Evolutionary conservation across 1,140 invertebrate genomes (phyloP).

Genomic region (Drosophila equinoxialis): DNA sequence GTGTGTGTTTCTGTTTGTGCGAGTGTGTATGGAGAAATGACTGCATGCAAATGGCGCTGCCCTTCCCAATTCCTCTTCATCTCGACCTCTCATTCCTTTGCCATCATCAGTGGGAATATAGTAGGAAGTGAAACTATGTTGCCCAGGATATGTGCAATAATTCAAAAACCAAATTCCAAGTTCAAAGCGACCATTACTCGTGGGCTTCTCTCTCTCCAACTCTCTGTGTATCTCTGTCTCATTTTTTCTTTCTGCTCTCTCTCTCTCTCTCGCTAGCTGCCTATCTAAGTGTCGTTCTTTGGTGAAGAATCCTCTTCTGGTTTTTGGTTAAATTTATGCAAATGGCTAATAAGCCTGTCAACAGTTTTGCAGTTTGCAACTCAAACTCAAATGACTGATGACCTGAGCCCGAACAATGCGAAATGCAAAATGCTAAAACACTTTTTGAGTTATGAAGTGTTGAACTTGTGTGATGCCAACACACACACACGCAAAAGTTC

Average conservation of each 20-base stretch:
- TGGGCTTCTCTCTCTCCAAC: conserved; percentile 31
- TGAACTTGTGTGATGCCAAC: conserved; percentile 42
- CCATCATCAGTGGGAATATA: conserved; percentile 44
- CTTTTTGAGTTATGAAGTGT: conserved; percentile 75
- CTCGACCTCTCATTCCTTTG: conserved; percentile 29
- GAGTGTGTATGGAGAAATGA: conserved; percentile 47
- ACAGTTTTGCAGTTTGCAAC: conserved; percentile 71
- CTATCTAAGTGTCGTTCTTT: background rate
- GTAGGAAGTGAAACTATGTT: conserved; percentile 80
- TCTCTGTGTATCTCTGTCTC: conserved; percentile 21
- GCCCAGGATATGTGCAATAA: conserved; percentile 78
- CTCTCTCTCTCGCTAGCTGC: conserved; percentile 13
- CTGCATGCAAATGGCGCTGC: conserved; percentile 38
- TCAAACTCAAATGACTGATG: conserved; percentile 62
- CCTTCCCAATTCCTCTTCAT: background rate
- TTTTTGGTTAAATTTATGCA: conserved; percentile 68
- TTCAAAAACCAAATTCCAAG: conserved; percentile 81
- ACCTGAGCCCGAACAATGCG: conserved; percentile 33
- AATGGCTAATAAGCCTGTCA: conserved; percentile 82
- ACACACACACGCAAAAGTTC: conserved; percentile 42
- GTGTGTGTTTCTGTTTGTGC: background rate
- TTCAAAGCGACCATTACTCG: conserved; percentile 82
- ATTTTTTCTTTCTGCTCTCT: conserved; percentile 6
- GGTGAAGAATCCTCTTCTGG: conserved; percentile 17
- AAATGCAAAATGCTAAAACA: conserved; percentile 39